Evolutionary conservation across 2,888 invertebrate genomes (phyloP).

Genomic region (Epirrita christyi): DNA sequence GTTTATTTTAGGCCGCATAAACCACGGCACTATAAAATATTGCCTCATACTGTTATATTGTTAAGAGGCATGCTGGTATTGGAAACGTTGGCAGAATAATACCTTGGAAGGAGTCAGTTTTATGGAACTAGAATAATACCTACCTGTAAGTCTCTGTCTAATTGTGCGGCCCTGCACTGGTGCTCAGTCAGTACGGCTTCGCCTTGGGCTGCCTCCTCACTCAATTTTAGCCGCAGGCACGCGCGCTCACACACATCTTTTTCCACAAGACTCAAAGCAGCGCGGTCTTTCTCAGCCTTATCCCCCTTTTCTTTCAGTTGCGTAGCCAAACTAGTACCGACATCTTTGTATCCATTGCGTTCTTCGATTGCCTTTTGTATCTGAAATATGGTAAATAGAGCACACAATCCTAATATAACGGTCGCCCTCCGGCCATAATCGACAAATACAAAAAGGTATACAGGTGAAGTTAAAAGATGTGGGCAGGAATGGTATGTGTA

Average conservation of each 20-base stretch:
- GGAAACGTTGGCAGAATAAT: no score
- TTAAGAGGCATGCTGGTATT: no score
- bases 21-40: no score
- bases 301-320: slow-evolving; percentile 47
- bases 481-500: no score
- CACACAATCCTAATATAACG: no score
- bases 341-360: slow-evolving; percentile 54
- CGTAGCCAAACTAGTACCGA: slow-evolving; percentile 44
- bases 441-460: no score
- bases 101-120: no score
- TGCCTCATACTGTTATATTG: no score
- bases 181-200: slow-evolving; percentile 57
- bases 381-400: slow-evolving; percentile 49
- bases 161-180: slow-evolving; percentile 58
- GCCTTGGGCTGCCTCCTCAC: slow-evolving; percentile 52
- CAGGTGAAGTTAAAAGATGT: no score
- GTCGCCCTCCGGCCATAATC: no score
- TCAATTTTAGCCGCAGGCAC: slow-evolving; percentile 48
- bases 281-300: slow-evolving; percentile 49
- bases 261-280: slow-evolving; percentile 49
- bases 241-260: slow-evolving; percentile 57
- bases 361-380: slow-evolving; percentile 59
- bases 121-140: no score
- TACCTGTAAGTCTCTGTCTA: slow-evolving; percentile 68
- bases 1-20: no score